Conservation (phyloP, 1,140 invertebrate genomes). For the Aphelinus atriplicis region DNA sequence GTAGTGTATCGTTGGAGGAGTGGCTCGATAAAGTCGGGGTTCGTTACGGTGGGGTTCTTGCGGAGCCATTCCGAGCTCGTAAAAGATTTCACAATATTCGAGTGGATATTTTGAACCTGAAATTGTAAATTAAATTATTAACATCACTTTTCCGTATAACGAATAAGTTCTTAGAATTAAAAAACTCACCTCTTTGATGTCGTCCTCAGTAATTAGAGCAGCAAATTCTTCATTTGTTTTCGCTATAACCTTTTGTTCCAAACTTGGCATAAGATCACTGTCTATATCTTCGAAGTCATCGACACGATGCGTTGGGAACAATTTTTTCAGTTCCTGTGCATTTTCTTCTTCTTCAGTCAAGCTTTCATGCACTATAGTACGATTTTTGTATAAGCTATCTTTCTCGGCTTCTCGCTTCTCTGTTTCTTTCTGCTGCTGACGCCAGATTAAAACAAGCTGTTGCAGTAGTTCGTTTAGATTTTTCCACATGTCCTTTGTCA, state of each 20-base stretch:
- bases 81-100: constrained; percentile 68
- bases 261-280: constrained; percentile 43
- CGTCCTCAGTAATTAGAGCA: constrained; percentile 67
- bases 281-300: constrained; percentile 77
- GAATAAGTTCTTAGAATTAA: neutral
- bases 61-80: constrained; percentile 71
- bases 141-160: neutral
- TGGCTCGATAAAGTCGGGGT: constrained; percentile 66
- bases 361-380: constrained; percentile 65
- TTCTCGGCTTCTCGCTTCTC: constrained; percentile 77
- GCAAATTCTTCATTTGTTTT: constrained; percentile 30
- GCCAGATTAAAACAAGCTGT: constrained; percentile 77
- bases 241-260: constrained; percentile 51
- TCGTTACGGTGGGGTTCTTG: constrained; percentile 50
- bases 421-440: constrained; percentile 76
- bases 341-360: constrained; percentile 81
- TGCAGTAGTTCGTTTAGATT: constrained; percentile 69
- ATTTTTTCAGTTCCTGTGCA: constrained; percentile 73
- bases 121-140: neutral
- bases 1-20: constrained; percentile 71
- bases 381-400: constrained; percentile 84
- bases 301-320: constrained; percentile 80
- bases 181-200: constrained; percentile 63
- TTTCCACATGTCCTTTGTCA: constrained; percentile 64
- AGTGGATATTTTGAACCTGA: constrained; percentile 70